Evolutionary conservation across 2,797 vertebrate species (phyloP), one percentile per base, ranked within the genome.

Genomic region (Ammospiza maritima): DNA sequence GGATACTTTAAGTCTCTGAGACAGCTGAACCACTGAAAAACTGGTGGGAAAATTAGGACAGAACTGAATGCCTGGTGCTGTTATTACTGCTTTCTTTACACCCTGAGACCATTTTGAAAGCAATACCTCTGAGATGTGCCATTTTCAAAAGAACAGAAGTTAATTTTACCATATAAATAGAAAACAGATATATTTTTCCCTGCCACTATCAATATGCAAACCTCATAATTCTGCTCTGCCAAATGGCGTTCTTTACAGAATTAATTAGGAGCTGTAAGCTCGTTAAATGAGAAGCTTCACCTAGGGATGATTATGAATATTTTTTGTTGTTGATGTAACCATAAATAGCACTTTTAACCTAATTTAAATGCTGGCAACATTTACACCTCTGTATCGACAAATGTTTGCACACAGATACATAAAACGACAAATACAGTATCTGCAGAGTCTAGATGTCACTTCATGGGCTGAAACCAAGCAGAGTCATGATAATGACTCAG

Each of bases 21-120:
- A 98, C 97, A 97, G 98, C 97, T 97, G 97, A 98, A 98, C 97
- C 96, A 94, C 5, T 94, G 97, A 97, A 97, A 98, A 98, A 97
- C 96, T 97, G 97, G 94, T 97, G 98, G 98, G 98, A 97, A 98
- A 98, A 98, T 97, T 97, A 98, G 97, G 98, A 97, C 97, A 98
- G 96, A 98, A 96, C 94, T 86, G 93, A 97, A 98, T 96, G 97
- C 96, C 96, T 97, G 94, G 85, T 95, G 96, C 95, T 95, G 95
- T 98, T 98, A 98, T 98, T 98, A 97, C 96, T 88, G 92, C 97
- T 97, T 97, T 97, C 96, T 97, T 96, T 96, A 97, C 94, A 96
- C 96, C 96, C 93, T 83, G 97, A 97, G 96, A 98, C 98, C 83
- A 95, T 96, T 97, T 97, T 91, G 93, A 97, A 95, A 98, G 98